phyloP scores from a whole-genome alignment of 2,113 vertebrate species.

The Engystomops pustulosus region DNA sequence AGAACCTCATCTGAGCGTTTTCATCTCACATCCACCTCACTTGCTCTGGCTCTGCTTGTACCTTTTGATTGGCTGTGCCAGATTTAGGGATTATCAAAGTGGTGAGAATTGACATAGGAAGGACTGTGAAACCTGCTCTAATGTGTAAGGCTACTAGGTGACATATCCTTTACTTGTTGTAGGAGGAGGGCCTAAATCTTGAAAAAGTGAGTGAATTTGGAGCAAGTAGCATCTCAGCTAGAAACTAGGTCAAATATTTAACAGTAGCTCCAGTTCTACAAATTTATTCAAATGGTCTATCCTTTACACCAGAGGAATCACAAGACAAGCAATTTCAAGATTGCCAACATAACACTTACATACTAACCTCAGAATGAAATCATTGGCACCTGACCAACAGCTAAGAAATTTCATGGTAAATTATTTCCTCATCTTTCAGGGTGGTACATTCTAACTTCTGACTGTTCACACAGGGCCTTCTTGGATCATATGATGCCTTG shows the following conservation, averaged over 20 bases:
- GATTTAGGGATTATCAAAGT: constrained; percentile 17
- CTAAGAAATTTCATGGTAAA: neutral
- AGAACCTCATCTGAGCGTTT: constrained; percentile 3
- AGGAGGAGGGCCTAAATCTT: neutral
- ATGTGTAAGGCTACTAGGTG: neutral
- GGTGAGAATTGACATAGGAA: constrained; percentile 19
- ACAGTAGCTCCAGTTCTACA: neutral
- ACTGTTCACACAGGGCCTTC: no score
- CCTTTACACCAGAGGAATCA: neutral
- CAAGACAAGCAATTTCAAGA: neutral
- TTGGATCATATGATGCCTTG: no score
- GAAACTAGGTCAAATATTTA: constrained; percentile 12
- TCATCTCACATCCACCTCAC: neutral
- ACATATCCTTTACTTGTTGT: neutral
- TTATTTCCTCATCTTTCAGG: neutral
- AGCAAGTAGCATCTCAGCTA: neutral
- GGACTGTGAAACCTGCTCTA: neutral
- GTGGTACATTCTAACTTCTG: neutral
- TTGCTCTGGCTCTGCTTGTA: neutral
- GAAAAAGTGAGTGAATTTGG: neutral
- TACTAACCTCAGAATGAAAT: neutral
- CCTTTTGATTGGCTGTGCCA: constrained; percentile 19
- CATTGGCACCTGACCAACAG: no score
- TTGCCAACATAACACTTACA: neutral
- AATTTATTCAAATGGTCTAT: neutral